These are phyloP conservation scores for Epizoanthus illoricatus DNA, from an alignment of 92 coral and sea anemone genomes.

Conservation along the genomic window DNA sequence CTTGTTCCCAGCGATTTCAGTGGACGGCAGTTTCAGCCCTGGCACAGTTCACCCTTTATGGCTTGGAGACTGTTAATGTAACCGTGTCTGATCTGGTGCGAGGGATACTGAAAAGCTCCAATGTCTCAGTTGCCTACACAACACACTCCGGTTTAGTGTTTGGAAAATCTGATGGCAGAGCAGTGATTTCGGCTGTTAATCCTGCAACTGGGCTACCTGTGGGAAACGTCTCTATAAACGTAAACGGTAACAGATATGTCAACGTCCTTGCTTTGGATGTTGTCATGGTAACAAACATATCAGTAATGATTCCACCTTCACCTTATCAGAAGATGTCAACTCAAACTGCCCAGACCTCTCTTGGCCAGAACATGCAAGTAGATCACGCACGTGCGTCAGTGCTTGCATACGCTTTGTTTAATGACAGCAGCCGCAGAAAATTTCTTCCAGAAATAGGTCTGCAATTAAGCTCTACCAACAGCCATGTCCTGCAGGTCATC, in stretches of 20 bases:
- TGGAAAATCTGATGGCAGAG: conserved; percentile 51
- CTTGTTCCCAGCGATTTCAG: conserved; percentile 54
- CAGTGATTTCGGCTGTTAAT: conserved; percentile 35
- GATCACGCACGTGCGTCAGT: conserved; percentile 55
- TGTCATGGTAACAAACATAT: conserved; percentile 54
- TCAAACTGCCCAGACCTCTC: conserved; percentile 44
- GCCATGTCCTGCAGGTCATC: conserved; percentile 49
- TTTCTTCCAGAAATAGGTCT: conserved; percentile 43
- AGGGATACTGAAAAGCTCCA: conserved; percentile 18
- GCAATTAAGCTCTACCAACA: conserved; percentile 41
- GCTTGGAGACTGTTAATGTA: conserved; percentile 34
- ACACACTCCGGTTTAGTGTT: conserved; percentile 39
- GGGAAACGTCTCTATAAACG: conserved; percentile 39
- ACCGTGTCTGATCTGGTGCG: conserved; percentile 40
- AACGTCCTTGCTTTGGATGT: conserved; percentile 44
- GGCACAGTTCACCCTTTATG: conserved; percentile 40
- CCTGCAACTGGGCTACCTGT: conserved; percentile 28
- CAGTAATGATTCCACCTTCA: conserved; percentile 46
- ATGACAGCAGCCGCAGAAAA: conserved; percentile 50
- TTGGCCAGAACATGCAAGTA: conserved; percentile 42
- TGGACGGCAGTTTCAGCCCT: conserved; percentile 51
- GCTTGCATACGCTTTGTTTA: conserved; percentile 48
- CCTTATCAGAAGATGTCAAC: conserved; percentile 54
- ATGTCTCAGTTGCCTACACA: conserved; percentile 33
- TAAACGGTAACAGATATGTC: conserved; percentile 33